phyloP scores from a whole-genome alignment of 2,888 invertebrate genomes.

The Synergus laeviventris region DNA sequence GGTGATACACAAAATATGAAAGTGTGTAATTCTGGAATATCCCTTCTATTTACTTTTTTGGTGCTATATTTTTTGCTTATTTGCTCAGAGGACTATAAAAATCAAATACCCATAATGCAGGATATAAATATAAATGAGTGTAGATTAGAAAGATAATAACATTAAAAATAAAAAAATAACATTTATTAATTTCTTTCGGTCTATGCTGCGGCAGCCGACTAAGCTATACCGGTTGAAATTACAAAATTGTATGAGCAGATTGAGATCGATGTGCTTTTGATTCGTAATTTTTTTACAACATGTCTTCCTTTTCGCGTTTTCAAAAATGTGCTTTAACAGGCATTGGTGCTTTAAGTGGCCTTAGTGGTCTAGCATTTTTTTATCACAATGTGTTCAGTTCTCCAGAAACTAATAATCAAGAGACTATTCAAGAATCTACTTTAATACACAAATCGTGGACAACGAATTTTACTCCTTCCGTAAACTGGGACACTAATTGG shows the following conservation, averaged over 20 bases:
- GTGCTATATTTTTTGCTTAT: too few species aligned
- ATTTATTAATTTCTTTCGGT: too few species aligned
- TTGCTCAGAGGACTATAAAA: too few species aligned
- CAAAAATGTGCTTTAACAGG: conserved; percentile 79
- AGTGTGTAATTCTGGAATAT: too few species aligned
- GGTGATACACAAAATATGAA: too few species aligned
- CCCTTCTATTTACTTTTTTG: too few species aligned
- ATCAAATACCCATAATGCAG: too few species aligned
- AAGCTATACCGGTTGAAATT: too few species aligned
- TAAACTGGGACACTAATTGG: conserved; percentile 93
- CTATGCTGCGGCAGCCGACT: too few species aligned
- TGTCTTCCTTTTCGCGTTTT: conserved; percentile 79
- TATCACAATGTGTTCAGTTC: conserved; percentile 77
- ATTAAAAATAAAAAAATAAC: too few species aligned
- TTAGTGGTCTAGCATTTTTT: conserved; percentile 82
- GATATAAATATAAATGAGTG: too few species aligned
- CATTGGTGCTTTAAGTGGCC: conserved; percentile 82
- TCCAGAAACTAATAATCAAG: conserved; percentile 74
- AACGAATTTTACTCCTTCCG: conserved; percentile 80
- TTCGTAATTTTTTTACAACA: conserved; percentile 59
- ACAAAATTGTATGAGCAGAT: neutral
- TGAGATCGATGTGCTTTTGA: neutral
- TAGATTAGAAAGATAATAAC: too few species aligned
- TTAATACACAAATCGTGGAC: conserved; percentile 82
- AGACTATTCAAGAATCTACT: neutral